phyloP scores from a whole-genome alignment of 2,797 vertebrate genomes.

The Chelon auratus region DNA sequence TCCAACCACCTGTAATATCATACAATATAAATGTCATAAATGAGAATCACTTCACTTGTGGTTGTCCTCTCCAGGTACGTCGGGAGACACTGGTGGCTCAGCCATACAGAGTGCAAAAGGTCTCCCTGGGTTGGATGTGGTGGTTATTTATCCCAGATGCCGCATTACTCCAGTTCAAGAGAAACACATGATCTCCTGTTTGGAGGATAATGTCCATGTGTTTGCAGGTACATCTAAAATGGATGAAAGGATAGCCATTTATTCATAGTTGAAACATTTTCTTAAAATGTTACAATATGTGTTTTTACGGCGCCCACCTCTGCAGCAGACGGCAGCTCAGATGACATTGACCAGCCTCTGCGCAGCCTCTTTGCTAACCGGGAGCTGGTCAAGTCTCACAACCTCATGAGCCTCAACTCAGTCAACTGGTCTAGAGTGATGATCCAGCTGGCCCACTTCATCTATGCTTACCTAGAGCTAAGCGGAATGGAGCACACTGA shows the following conservation, averaged over 20 bases:
- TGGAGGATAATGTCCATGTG: constrained; percentile 90
- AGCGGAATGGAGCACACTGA: constrained; percentile 52
- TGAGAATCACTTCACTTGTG: neutral
- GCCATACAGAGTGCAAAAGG: constrained; percentile 91
- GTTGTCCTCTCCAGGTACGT: constrained; percentile 85
- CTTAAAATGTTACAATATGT: too few species aligned
- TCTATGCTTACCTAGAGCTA: constrained; percentile 91
- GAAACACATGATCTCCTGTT: constrained; percentile 93
- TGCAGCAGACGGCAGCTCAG: constrained; percentile 90
- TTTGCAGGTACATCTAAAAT: constrained; percentile 85
- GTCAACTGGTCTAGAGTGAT: constrained; percentile 94
- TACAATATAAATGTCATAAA: neutral
- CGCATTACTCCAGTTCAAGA: constrained; percentile 90
- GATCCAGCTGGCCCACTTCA: constrained; percentile 91
- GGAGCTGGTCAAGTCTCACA: constrained; percentile 82
- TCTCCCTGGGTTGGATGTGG: constrained; percentile 86
- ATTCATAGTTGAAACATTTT: too few species aligned
- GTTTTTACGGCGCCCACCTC: neutral
- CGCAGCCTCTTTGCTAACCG: constrained; percentile 88
- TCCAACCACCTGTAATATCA: too few species aligned
- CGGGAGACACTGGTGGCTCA: constrained; percentile 94
- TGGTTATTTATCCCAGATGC: constrained; percentile 91
- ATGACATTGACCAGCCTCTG: constrained; percentile 90
- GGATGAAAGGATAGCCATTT: too few species aligned
- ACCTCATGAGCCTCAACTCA: constrained; percentile 94